Percentiles rank a stretch among this genome's conserved stretches.
Evolutionary conservation across 2,797 vertebrate genomes (phyloP).

Genomic region (Pantherophis vulpinus): DNA sequence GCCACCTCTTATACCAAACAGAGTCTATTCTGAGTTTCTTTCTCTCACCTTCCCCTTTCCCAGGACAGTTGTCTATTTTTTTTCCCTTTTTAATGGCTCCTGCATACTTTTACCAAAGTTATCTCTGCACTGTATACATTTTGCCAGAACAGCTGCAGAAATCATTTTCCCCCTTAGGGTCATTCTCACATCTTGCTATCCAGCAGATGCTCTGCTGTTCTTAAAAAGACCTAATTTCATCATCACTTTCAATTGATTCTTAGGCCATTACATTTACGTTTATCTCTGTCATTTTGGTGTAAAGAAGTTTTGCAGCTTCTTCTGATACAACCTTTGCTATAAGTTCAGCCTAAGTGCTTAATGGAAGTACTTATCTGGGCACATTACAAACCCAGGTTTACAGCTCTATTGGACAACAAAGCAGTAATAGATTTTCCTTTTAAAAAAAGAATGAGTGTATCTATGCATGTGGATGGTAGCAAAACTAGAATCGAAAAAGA

Average conservation of each 20-base stretch:
- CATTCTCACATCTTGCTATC: background rate
- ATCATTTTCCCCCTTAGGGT: background rate
- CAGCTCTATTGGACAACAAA: background rate
- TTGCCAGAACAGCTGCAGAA: background rate
- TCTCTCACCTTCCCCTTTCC: background rate
- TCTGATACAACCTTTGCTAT: background rate
- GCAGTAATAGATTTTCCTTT: background rate
- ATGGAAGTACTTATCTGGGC: background rate
- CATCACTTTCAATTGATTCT: background rate
- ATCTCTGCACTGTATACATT: background rate
- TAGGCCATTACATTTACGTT: background rate
- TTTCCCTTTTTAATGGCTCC: background rate
- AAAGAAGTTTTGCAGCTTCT: background rate
- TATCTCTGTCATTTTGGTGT: background rate
- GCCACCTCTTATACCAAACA: background rate
- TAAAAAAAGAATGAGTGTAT: background rate
- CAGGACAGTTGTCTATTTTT: background rate
- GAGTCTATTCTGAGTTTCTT: background rate
- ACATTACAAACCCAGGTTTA: background rate
- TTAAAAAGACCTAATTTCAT: background rate
- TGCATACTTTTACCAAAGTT: background rate
- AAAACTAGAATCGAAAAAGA: background rate
- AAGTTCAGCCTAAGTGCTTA: background rate
- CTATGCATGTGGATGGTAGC: background rate
- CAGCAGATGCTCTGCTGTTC: background rate